Conservation (phyloP, 2,113 vertebrate species). For the Paramormyrops kingsleyae region DNA sequence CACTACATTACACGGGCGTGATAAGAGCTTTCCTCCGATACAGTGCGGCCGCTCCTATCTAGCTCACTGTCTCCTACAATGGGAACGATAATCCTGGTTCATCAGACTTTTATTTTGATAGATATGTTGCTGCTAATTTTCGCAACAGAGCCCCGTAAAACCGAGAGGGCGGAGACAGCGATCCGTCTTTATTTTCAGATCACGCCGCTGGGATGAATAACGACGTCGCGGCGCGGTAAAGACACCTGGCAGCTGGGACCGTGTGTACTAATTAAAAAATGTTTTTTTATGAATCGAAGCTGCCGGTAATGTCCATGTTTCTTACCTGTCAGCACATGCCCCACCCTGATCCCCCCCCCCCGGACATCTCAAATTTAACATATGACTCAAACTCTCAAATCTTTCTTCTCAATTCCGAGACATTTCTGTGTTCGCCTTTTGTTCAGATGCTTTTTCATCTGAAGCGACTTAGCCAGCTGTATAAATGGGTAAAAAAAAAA, state of each 20-base stretch:
- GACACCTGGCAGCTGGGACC: background rate
- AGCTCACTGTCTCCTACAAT: background rate
- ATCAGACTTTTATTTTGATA: background rate
- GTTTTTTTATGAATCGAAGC: slow-evolving; percentile 10
- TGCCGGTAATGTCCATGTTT: background rate
- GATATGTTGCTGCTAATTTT: background rate
- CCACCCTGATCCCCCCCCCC: background rate
- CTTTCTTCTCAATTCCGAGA: background rate
- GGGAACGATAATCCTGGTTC: background rate
- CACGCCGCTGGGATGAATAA: background rate
- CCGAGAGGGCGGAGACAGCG: background rate
- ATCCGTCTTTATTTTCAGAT: background rate
- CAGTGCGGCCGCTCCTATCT: background rate
- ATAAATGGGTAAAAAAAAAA: background rate
- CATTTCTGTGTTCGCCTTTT: background rate
- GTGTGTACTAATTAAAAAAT: slow-evolving; percentile 15
- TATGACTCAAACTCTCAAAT: background rate
- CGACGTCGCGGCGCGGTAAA: background rate
- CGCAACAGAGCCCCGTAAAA: background rate
- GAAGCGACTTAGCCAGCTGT: background rate
- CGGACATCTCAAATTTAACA: background rate
- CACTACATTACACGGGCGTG: background rate
- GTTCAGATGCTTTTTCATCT: background rate
- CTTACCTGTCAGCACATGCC: slow-evolving; percentile 20
- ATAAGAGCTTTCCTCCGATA: background rate